phyloP scores from a whole-genome alignment of 2,797 vertebrate species.

The Coilia nasus region DNA sequence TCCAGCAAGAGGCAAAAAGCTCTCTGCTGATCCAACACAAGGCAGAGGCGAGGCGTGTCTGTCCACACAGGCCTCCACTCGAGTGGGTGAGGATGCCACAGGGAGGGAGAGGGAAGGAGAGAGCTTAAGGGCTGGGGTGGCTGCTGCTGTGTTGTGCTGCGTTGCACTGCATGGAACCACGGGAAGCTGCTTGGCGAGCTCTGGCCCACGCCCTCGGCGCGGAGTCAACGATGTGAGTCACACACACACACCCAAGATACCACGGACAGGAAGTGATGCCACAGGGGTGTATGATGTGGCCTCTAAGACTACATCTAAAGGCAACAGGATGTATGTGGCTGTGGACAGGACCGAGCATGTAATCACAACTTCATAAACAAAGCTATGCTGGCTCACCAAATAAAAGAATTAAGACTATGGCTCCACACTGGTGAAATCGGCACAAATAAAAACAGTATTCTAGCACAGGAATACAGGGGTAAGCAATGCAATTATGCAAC shows the following conservation, averaged over 20 bases:
- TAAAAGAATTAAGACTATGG: not conserved
- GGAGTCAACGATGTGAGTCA: not conserved
- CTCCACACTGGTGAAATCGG: not conserved
- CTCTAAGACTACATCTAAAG: not conserved
- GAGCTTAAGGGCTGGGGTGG: not conserved
- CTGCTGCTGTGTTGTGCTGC: too few species aligned
- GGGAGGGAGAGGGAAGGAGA: not conserved
- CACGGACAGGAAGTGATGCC: not conserved
- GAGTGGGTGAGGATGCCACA: not conserved
- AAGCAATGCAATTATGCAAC: not conserved
- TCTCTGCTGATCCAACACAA: not conserved
- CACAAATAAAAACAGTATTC: not conserved
- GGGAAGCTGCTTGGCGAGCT: not conserved
- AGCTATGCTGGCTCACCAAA: not conserved
- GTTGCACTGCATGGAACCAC: not conserved
- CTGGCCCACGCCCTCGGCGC: slow-evolving; percentile 2
- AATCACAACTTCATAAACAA: not conserved
- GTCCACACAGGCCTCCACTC: not conserved
- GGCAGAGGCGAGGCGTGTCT: not conserved
- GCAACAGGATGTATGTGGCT: not conserved
- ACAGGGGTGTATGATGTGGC: not conserved
- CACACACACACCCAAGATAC: not conserved
- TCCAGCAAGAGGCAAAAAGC: not conserved
- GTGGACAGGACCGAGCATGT: not conserved
- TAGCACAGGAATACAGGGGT: not conserved